Conservation (phyloP, 1,140 invertebrate species). For the Drosophila quadrilineata region DNA sequence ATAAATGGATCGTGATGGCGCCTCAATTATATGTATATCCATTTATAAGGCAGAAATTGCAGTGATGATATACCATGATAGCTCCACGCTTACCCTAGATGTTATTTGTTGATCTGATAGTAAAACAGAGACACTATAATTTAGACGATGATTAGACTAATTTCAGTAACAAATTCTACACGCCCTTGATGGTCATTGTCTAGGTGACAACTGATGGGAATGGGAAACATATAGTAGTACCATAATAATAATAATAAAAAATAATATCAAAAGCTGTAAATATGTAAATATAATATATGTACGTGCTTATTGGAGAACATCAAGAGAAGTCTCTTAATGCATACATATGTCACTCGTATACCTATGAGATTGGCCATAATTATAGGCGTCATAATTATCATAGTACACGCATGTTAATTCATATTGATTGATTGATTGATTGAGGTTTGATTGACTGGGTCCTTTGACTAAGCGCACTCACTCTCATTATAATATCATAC, state of each 20-base stretch:
- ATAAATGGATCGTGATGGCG: too few species aligned
- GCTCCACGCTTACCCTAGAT: not conserved
- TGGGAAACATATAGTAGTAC: too few species aligned
- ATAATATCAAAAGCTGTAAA: too few species aligned
- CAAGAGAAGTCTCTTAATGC: too few species aligned
- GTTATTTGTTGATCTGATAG: not conserved
- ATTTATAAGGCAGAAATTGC: constrained; percentile 4
- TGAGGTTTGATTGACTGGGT: constrained; percentile 52
- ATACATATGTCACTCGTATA: constrained; percentile 3
- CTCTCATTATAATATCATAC: not conserved
- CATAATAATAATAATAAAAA: too few species aligned
- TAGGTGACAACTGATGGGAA: not conserved
- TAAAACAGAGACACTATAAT: constrained; percentile 8
- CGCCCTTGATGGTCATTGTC: constrained; percentile 10
- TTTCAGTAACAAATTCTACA: not conserved
- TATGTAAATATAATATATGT: too few species aligned
- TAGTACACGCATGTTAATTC: constrained; percentile 47
- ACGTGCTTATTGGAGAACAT: constrained; percentile 21
- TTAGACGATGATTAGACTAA: not conserved
- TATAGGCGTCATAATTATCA: constrained; percentile 62
- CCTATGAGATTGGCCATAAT: constrained; percentile 12
- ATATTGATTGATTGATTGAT: constrained; percentile 54
- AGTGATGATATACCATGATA: not conserved
- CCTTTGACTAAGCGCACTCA: not conserved
- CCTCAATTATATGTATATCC: too few species aligned